A percentile compares a stretch with the other conserved stretches of the same genome.
These are phyloP conservation scores for Trachymyrmex septentrionalis DNA, from an alignment of 1,140 invertebrate genomes.

Conservation along the genomic window DNA sequence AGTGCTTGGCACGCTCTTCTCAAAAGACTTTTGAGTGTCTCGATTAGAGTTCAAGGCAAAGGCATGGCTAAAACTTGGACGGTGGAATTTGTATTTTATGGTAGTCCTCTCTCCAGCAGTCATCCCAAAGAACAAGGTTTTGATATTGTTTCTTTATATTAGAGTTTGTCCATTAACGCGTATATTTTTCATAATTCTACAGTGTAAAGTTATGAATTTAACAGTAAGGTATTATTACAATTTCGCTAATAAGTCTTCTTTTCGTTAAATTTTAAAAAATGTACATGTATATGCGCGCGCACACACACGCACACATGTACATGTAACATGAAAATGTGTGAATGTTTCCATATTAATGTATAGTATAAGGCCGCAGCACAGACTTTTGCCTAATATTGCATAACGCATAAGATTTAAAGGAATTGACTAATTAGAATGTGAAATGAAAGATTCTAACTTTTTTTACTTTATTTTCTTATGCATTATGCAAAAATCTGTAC, in stretches of 20 bases:
- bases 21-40: slow-evolving; percentile 93
- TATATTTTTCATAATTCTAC: slow-evolving; percentile 32
- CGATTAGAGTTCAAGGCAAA: slow-evolving; percentile 93
- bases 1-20: slow-evolving; percentile 89
- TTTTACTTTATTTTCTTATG: too few relatives aligned
- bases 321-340: background rate
- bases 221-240: slow-evolving; percentile 30
- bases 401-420: too few relatives aligned
- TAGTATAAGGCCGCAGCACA: too few relatives aligned
- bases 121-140: slow-evolving; percentile 94
- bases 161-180: background rate
- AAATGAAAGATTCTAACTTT: too few relatives aligned
- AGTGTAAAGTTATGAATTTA: slow-evolving; percentile 27
- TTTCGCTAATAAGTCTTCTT: background rate
- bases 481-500: too few relatives aligned
- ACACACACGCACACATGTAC: too few relatives aligned
- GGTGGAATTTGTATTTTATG: slow-evolving; percentile 96
- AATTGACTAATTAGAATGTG: too few relatives aligned
- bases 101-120: slow-evolving; percentile 92
- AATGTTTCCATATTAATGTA: slow-evolving; percentile 5
- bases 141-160: slow-evolving; percentile 6
- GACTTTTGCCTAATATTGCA: too few relatives aligned
- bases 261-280: background rate
- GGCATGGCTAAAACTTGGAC: slow-evolving; percentile 93
- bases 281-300: background rate